These are phyloP conservation scores for Portevinia maculata DNA, from an alignment of 2,888 invertebrate genomes.

Conservation along the genomic window DNA sequence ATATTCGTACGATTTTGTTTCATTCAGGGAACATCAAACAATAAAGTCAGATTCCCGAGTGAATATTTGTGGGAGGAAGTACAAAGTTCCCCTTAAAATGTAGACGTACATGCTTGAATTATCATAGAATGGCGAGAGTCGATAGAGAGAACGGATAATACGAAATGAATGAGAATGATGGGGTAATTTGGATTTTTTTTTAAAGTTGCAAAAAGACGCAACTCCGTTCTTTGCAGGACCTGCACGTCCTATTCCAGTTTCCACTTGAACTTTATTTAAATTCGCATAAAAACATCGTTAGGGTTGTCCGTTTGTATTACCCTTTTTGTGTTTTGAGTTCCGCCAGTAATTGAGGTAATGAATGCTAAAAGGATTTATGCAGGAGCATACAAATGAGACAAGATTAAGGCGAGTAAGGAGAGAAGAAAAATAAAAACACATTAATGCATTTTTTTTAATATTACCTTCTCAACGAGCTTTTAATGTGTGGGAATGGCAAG, in stretches of 20 bases:
- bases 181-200: constrained; percentile 29
- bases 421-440: neutral
- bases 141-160: constrained; percentile 12
- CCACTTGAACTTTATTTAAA: constrained; percentile 47
- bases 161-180: constrained; percentile 30
- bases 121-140: neutral
- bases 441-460: neutral
- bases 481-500: too few relatives aligned
- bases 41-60: constrained; percentile 10
- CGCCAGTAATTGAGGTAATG: constrained; percentile 49
- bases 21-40: neutral
- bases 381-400: constrained; percentile 38
- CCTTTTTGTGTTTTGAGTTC: constrained; percentile 15
- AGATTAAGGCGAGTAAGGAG: neutral
- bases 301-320: constrained; percentile 18
- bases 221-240: constrained; percentile 3
- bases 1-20: constrained; percentile 30
- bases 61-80: constrained; percentile 8
- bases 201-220: neutral
- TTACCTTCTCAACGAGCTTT: too few relatives aligned
- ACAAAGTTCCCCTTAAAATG: constrained; percentile 1
- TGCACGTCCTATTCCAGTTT: constrained; percentile 29
- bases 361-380: constrained; percentile 40
- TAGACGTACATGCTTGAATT: neutral
- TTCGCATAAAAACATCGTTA: constrained; percentile 62